Conservation (phyloP, 1,140 invertebrate genomes). For the Leptinotarsa defecta region DNA sequence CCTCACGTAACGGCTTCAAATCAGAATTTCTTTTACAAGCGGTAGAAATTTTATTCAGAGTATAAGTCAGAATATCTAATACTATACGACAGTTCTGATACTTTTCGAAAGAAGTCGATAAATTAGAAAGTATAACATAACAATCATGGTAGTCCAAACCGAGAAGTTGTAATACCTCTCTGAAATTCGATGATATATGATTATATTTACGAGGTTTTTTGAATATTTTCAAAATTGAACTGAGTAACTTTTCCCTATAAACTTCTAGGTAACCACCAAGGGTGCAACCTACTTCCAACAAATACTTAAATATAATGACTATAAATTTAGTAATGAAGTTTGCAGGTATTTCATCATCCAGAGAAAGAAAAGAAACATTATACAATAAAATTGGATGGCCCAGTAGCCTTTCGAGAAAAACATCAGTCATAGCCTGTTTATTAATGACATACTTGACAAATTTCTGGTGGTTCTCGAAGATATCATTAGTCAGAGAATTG, state of each 20-base stretch:
- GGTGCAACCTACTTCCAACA: slow-evolving; percentile 49
- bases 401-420: slow-evolving; percentile 32
- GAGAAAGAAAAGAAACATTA: slow-evolving; percentile 60
- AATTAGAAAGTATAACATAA: slow-evolving; percentile 25
- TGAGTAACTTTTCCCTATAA: slow-evolving; percentile 58
- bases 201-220: slow-evolving; percentile 51
- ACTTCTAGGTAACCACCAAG: slow-evolving; percentile 53
- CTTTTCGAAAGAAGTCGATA: slow-evolving; percentile 16
- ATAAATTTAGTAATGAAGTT: slow-evolving; percentile 58
- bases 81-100: slow-evolving; percentile 19
- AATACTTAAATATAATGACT: slow-evolving; percentile 53
- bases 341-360: slow-evolving; percentile 45
- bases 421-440: slow-evolving; percentile 18
- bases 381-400: slow-evolving; percentile 54
- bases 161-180: slow-evolving; percentile 34
- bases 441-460: slow-evolving; percentile 22
- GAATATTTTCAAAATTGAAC: slow-evolving; percentile 56
- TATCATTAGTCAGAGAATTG: background rate
- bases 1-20: slow-evolving; percentile 31
- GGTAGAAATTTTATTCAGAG: slow-evolving; percentile 32
- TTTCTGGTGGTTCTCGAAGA: slow-evolving; percentile 18
- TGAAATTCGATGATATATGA: slow-evolving; percentile 38
- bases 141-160: slow-evolving; percentile 34
- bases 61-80: slow-evolving; percentile 29
- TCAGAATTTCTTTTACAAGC: slow-evolving; percentile 25